Conservation (phyloP, 2,113 vertebrate genomes). For the Lagopus muta region DNA sequence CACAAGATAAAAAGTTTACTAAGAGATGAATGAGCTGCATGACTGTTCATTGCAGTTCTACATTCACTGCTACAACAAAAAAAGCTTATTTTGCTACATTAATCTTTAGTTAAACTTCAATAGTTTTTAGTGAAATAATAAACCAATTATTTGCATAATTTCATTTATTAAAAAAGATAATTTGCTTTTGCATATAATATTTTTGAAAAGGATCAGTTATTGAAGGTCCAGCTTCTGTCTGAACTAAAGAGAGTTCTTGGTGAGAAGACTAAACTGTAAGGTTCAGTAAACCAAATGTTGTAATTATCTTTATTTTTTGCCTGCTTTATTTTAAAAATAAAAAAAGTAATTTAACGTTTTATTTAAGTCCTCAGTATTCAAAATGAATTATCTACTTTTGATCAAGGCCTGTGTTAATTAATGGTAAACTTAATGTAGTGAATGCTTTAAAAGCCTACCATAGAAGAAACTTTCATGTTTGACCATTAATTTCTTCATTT, state of each 20-base stretch:
- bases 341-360: not conserved
- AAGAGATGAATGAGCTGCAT: not conserved
- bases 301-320: not conserved
- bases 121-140: not conserved
- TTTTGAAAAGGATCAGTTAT: not conserved
- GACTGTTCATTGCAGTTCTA: not conserved
- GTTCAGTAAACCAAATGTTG: not conserved
- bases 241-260: not conserved
- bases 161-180: not conserved
- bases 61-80: not conserved
- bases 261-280: not conserved
- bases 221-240: not conserved
- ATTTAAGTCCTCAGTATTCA: not conserved
- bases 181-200: not conserved
- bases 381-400: not conserved
- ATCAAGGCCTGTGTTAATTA: not conserved
- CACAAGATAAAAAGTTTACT: not conserved
- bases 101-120: not conserved
- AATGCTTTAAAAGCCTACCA: not conserved
- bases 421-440: not conserved
- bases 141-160: slow-evolving; percentile 11
- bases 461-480: not conserved
- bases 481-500: not conserved
- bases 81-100: not conserved
- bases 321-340: not conserved